Base-by-base conservation (phyloP, 2,797 vertebrate genomes). In the Galagoides demidoff region DNA sequence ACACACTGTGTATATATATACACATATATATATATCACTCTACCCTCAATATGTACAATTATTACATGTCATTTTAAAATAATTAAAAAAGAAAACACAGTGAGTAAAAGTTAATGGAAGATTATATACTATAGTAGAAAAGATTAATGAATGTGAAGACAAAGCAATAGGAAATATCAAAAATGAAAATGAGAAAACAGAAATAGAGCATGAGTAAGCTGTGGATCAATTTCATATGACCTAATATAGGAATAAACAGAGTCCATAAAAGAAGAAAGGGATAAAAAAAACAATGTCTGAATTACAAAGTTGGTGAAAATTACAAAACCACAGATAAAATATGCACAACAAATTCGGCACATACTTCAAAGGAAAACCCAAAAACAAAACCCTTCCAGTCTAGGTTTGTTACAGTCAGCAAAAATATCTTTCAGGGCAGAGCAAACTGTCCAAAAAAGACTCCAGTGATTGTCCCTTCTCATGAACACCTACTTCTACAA, bases 251-350 rank as follows among this genome's bases (percentile, higher is more conserved):
- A 61, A 8, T 85, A 91, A 79, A 83, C 76, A n/a, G 39, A 87
- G n/a, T 84, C 34, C 64, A 90, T 16, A 70, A 45, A 89, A 20
- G 25, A 90, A 79, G 45, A 79, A 90, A 43, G 86, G 8, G 81
- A 89, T 83, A 39, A 13, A 88, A 5, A 5, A 86, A 96, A 66
- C 37, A 64, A 85, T 71, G 17, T 66, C 57, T 70, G 61, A 34
- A 68, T 71, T 22, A 43, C 14, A 95, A 95, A 84, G 64, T 23
- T 86, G 64, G 85, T 77, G 79, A 95, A 82, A 89, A 87, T 55
- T 85, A 84, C 17, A 92, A 87, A 70, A 5, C 4, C 27, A 92
- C n/a, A 94, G 49, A 85, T 45, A 1, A 9, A 89, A 87, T 22
- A 92, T 14, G 29, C 13, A 95, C 27, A 93, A 63, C 27, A 92